Base-by-base conservation (phyloP, 2,797 vertebrate species). In the Pangasius sanitwongsei region DNA sequence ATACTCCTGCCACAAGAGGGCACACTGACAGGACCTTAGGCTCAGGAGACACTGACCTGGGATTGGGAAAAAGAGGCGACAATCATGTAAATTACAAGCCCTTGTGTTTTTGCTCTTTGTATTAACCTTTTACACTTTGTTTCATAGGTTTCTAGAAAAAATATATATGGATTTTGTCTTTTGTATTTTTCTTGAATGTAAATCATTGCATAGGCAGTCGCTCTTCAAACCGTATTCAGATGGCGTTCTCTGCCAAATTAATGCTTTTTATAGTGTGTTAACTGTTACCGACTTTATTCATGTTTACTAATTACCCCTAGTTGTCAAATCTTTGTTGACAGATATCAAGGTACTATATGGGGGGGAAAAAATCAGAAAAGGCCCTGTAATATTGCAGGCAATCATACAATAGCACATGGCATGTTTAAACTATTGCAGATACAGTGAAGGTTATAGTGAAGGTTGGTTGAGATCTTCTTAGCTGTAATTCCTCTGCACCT, bases 11-110 rank as follows among this genome's bases (percentile, higher is more conserved):
- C 87, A 88, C 67, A 34, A 82, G 89, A 83, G 87, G 89, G 87
- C 77, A 57, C 77, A 74, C 55, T 55, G 28, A 87, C 25, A 0
- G 44, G 89, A 87, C 78, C 63, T 25, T 61, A 83, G 82, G n/a
- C 12, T 82, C 77, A 77, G 61, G 53, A 61, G 88, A 87, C 83
- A 61, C 77, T 86, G 87, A 69, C 55, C 86, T 81, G 53, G 37
- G 67, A 12, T 37, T 50, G 28, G 8, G n/a, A 70, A 83, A 55
- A 34, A n/a, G 6, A 85, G 63, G 31, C 25, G 80, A 61, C 86
- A 88, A 83, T 91, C 88, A 89, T 91, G 87, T 90, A 91, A 88
- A 90, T 77, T 88, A 87, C 70, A 88, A 88, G 87, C 85, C 89
- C 75, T 87, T 89, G 72, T 83, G 89, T 69, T 84, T 87, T 67